These are phyloP conservation scores for Phataginus tricuspis DNA, from an alignment of 2,797 vertebrate genomes.

Conservation along the genomic window DNA sequence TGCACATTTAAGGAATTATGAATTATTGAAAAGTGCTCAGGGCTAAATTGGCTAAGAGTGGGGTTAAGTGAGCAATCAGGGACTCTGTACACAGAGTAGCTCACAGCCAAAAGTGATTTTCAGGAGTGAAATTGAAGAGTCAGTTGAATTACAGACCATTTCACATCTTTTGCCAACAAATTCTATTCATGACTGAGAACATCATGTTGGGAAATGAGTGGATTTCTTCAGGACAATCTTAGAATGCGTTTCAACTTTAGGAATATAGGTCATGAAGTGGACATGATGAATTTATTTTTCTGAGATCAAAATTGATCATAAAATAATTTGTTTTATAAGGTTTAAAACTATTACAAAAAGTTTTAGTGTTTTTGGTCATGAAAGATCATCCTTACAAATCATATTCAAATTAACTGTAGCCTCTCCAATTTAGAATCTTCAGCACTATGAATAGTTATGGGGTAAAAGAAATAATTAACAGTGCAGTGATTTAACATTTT, in stretches of 20 bases:
- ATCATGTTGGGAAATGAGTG: background rate
- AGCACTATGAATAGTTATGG: background rate
- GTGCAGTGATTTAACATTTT: background rate
- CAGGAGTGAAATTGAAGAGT: constrained; percentile 47
- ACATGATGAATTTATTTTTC: background rate
- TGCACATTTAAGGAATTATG: constrained; percentile 62
- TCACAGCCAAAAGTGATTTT: constrained; percentile 31
- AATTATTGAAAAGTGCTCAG: constrained; percentile 67
- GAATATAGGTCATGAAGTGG: background rate
- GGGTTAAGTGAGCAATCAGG: constrained; percentile 33
- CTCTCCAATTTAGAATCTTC: background rate
- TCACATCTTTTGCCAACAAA: background rate
- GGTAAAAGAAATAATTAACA: background rate
- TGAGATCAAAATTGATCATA: background rate
- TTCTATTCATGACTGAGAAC: background rate
- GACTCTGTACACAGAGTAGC: constrained; percentile 42
- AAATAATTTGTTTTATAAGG: background rate
- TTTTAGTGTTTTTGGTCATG: background rate
- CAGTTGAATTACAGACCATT: background rate
- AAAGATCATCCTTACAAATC: background rate
- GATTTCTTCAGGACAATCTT: background rate
- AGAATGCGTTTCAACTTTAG: background rate
- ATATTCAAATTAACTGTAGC: background rate
- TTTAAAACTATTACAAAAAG: background rate
- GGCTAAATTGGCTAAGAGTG: constrained; percentile 57